Evolutionary conservation across 2,888 invertebrate species (phyloP).

Genomic region (Drosophila mimica): DNA sequence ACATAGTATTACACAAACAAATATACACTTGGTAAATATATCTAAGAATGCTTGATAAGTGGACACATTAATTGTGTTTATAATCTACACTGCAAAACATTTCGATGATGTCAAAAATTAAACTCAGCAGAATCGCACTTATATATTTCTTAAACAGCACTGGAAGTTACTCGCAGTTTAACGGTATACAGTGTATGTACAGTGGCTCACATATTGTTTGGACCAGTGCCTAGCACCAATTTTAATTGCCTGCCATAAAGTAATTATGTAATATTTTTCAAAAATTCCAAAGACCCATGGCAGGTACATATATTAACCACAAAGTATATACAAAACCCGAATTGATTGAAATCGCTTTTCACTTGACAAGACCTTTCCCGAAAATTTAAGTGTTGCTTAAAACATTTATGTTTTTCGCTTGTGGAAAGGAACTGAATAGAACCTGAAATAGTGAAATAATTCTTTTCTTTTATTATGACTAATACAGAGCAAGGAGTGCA

Average conservation of each 20-base stretch:
- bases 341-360: neutral
- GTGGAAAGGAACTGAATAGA: neutral
- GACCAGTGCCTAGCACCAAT: too few relatives aligned
- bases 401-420: neutral
- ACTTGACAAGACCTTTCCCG: neutral
- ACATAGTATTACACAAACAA: conserved; percentile 44
- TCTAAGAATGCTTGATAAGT: neutral
- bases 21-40: neutral
- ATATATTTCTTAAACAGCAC: neutral
- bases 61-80: neutral
- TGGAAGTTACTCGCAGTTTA: neutral
- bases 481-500: neutral
- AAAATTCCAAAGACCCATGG: too few relatives aligned
- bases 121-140: neutral
- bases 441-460: neutral
- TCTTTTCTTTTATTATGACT: neutral
- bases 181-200: too few relatives aligned
- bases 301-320: too few relatives aligned
- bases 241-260: too few relatives aligned
- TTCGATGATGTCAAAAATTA: neutral
- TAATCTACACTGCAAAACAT: neutral
- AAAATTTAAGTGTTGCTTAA: neutral
- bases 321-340: neutral
- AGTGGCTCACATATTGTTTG: too few relatives aligned
- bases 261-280: too few relatives aligned